Percentiles rank a stretch among this genome's conserved stretches.
Evolutionary conservation across 2,113 vertebrate species (phyloP).

Genomic region (Xiphophorus hellerii): DNA sequence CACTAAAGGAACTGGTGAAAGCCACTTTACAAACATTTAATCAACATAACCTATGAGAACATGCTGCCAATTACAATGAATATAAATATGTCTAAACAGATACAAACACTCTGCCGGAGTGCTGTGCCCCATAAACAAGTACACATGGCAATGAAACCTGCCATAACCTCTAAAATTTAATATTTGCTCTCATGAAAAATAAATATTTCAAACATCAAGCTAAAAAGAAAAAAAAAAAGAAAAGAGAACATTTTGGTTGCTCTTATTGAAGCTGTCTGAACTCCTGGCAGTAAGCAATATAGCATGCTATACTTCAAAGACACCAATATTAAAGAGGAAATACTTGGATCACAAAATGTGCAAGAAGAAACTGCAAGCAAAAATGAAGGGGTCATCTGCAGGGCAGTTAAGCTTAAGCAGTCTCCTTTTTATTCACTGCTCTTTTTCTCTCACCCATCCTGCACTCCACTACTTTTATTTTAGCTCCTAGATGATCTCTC

Average conservation of each 20-base stretch:
- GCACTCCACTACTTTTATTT: conserved; percentile 16
- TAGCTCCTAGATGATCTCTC: conserved; percentile 30
- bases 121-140: conserved; percentile 10
- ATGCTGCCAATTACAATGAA: conserved; percentile 41
- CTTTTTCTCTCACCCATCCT: conserved; percentile 18
- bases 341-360: conserved; percentile 43
- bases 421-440: conserved; percentile 36
- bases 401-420: conserved; percentile 53
- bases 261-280: conserved; percentile 10
- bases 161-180: not conserved
- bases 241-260: conserved; percentile 15
- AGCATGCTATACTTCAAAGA: conserved; percentile 37
- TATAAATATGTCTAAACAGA: conserved; percentile 40
- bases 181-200: conserved; percentile 24
- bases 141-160: not conserved
- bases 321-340: conserved; percentile 43
- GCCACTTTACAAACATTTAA: conserved; percentile 68
- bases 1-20: conserved; percentile 44
- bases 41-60: conserved; percentile 54
- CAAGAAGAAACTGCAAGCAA: conserved; percentile 35
- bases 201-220: conserved; percentile 27
- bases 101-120: conserved; percentile 20
- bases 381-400: conserved; percentile 50
- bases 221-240: conserved; percentile 25
- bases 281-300: not conserved